Percentiles rank a stretch among this genome's conserved stretches.
Evolutionary conservation across 2,888 invertebrate species (phyloP).

Genomic region (Galeruca laticollis): DNA sequence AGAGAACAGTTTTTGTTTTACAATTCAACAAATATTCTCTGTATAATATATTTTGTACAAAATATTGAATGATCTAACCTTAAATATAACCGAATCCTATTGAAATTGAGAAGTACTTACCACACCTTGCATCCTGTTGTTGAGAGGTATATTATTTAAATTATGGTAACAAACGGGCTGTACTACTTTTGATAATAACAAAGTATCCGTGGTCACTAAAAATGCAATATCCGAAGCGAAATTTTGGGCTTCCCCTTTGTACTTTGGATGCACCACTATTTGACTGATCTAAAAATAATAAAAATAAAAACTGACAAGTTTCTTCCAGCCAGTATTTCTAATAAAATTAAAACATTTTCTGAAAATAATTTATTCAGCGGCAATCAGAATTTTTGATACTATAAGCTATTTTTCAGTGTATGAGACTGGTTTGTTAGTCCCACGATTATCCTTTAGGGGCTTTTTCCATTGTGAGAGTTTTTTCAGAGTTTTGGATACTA

Average conservation of each 20-base stretch:
- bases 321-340: too few relatives aligned
- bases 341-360: too few relatives aligned
- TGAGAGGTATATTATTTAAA: constrained; percentile 34
- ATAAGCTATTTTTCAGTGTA: too few relatives aligned
- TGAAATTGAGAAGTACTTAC: constrained; percentile 48
- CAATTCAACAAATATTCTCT: too few relatives aligned
- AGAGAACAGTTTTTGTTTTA: background rate
- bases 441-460: too few relatives aligned
- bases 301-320: constrained; percentile 9
- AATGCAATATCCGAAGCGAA: constrained; percentile 61
- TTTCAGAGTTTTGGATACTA: too few relatives aligned
- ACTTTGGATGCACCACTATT: constrained; percentile 49
- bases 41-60: too few relatives aligned
- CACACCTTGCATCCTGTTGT: constrained; percentile 43
- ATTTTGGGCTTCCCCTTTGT: constrained; percentile 51
- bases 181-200: constrained; percentile 57
- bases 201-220: constrained; percentile 54
- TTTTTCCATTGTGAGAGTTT: too few relatives aligned
- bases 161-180: constrained; percentile 61
- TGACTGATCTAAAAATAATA: constrained; percentile 49
- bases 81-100: background rate
- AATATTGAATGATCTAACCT: too few relatives aligned
- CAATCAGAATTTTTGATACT: too few relatives aligned
- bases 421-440: too few relatives aligned
- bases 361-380: too few relatives aligned